These are phyloP conservation scores for Altica lythri DNA, from an alignment of 2,888 invertebrate species.

Conservation along the genomic window DNA sequence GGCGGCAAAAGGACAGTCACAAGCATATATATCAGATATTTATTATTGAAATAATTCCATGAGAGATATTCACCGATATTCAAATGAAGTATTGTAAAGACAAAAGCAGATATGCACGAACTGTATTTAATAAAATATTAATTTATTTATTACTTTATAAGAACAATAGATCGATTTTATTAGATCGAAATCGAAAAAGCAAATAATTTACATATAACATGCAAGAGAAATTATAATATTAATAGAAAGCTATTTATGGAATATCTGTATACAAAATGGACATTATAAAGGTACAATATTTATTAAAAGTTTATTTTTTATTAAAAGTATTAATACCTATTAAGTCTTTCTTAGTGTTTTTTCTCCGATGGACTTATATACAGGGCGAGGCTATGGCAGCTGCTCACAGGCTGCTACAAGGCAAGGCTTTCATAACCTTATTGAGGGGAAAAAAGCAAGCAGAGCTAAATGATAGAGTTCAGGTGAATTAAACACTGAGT, in stretches of 20 bases:
- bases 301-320: too few relatives aligned
- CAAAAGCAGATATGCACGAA: conserved; percentile 49
- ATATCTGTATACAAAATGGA: neutral
- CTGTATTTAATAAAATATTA: conserved; percentile 52
- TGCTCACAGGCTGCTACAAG: too few relatives aligned
- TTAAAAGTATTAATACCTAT: too few relatives aligned
- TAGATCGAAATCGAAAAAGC: conserved; percentile 54
- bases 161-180: conserved; percentile 58
- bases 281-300: too few relatives aligned
- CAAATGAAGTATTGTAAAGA: conserved; percentile 53
- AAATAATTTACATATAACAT: conserved; percentile 53
- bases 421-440: too few relatives aligned
- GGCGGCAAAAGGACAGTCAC: neutral
- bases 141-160: conserved; percentile 56
- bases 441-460: too few relatives aligned
- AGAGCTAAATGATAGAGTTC: too few relatives aligned
- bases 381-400: too few relatives aligned
- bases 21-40: conserved; percentile 35
- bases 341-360: too few relatives aligned
- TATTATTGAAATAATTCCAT: conserved; percentile 45
- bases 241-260: conserved; percentile 44
- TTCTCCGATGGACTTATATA: too few relatives aligned
- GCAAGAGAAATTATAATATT: conserved; percentile 48
- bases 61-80: conserved; percentile 52
- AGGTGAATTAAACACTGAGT: too few relatives aligned